Percentiles rank a stretch among this genome's conserved stretches.
Evolutionary conservation across 2,888 invertebrate species (phyloP).

Genomic region (Itoplectis maculator): DNA sequence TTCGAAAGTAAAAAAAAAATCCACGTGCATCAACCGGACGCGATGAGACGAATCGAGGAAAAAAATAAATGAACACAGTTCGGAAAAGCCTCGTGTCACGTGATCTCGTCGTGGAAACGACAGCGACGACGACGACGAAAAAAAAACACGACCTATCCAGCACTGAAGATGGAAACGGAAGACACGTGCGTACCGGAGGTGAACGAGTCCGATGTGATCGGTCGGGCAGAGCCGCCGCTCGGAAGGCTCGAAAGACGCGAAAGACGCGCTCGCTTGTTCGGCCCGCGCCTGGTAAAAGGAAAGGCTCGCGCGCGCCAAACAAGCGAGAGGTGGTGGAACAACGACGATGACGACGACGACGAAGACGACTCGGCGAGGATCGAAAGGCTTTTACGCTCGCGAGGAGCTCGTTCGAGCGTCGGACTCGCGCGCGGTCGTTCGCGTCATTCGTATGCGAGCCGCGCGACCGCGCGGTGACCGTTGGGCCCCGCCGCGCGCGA

Average conservation of each 20-base stretch:
- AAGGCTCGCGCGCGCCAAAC: neutral
- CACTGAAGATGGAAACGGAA: constrained; percentile 28
- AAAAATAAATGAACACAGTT: neutral
- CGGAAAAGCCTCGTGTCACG: neutral
- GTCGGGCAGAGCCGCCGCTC: constrained; percentile 17
- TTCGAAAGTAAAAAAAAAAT: neutral
- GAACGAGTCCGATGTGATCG: constrained; percentile 63
- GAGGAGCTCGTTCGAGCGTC: neutral
- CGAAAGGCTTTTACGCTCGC: constrained; percentile 23
- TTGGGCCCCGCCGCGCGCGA: constrained; percentile 7
- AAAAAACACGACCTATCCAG: constrained; percentile 3
- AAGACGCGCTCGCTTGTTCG: no score
- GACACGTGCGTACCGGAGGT: constrained; percentile 66
- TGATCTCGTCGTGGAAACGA: neutral
- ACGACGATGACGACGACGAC: no score
- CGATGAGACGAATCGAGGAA: no score
- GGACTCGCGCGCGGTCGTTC: neutral
- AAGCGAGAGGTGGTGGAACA: no score
- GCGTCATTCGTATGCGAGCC: constrained; percentile 52
- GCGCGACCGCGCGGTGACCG: constrained; percentile 40
- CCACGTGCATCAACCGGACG: neutral
- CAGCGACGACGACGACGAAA: neutral
- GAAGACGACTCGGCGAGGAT: no score
- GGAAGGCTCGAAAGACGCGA: constrained; percentile 35
- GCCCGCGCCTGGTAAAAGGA: no score